Conservation (phyloP, 2,797 vertebrate genomes). For the Dallia pectoralis region DNA sequence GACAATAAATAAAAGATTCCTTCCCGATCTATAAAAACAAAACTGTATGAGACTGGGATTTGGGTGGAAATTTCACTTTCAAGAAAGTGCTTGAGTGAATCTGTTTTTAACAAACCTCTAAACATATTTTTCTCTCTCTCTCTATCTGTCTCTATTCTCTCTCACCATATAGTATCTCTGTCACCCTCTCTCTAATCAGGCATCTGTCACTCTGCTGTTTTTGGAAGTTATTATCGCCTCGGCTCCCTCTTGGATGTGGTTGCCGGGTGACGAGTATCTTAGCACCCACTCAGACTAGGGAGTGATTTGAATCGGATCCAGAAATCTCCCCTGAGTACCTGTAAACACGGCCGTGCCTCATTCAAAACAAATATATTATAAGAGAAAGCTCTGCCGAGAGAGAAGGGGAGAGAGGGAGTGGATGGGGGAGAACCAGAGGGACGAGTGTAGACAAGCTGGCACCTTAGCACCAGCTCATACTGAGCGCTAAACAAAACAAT, state of each 20-base stretch:
- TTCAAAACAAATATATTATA: conserved; percentile 98
- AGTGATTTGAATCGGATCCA: conserved; percentile 99
- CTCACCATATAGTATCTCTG: conserved; percentile 62
- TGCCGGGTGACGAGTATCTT: conserved; percentile 99
- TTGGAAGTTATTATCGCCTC: conserved; percentile 99
- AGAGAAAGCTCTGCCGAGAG: conserved; percentile 75
- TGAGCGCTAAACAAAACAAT: conserved; percentile 82
- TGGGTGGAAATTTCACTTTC: conserved; percentile 85
- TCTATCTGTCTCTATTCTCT: conserved; percentile 84
- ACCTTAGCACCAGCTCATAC: conserved; percentile 79
- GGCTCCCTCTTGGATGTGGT: conserved; percentile 99
- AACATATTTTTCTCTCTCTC: conserved; percentile 67
- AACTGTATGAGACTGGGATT: conserved; percentile 50
- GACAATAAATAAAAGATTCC: not conserved
- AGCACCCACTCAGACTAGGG: conserved; percentile 99
- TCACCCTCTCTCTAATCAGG: conserved; percentile 97
- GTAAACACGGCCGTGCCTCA: conserved; percentile 99
- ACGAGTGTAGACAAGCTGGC: conserved; percentile 72
- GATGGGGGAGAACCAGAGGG: conserved; percentile 35
- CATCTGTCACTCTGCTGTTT: conserved; percentile 96
- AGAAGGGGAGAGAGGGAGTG: conserved; percentile 49
- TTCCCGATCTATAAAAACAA: not conserved
- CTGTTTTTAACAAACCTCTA: conserved; percentile 93
- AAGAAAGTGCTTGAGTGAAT: conserved; percentile 97
- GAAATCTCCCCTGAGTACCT: conserved; percentile 99